phyloP scores from a whole-genome alignment of 2,797 vertebrate species.

The Lindbergichthys nudifrons region DNA sequence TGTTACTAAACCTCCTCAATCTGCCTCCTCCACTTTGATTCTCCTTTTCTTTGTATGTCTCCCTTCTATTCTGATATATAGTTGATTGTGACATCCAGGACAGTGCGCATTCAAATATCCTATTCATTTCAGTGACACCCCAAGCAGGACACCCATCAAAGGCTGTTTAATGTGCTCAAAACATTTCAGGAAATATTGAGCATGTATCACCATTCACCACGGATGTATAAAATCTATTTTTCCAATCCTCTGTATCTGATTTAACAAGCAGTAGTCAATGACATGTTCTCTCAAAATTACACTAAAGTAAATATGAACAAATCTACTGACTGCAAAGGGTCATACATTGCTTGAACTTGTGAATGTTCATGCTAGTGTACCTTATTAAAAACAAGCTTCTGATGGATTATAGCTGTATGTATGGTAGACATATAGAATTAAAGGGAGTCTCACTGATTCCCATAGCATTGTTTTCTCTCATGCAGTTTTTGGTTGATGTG shows the following conservation, averaged over 20 bases:
- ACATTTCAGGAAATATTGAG: constrained; percentile 17
- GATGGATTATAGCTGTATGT: background rate
- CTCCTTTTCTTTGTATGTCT: constrained; percentile 14
- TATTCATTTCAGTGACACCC: constrained; percentile 21
- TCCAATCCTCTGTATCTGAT: constrained; percentile 4
- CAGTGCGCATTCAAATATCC: constrained; percentile 11
- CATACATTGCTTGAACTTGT: background rate
- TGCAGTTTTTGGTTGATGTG: background rate
- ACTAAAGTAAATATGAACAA: background rate
- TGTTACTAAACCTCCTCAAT: constrained; percentile 34
- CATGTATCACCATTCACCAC: constrained; percentile 3
- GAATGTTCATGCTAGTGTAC: background rate
- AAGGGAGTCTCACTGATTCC: background rate
- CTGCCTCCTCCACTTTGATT: constrained; percentile 26
- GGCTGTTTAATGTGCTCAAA: constrained; percentile 30
- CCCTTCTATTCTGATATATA: constrained; percentile 10
- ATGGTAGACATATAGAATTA: background rate
- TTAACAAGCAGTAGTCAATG: background rate
- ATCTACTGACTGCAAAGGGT: background rate
- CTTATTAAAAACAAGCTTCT: constrained; percentile 3
- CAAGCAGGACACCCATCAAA: constrained; percentile 21
- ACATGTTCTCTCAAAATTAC: background rate
- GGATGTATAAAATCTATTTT: background rate
- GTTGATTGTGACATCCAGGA: constrained; percentile 27
- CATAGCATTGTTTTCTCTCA: background rate